Percentiles rank a stretch among this genome's conserved stretches.
Evolutionary conservation across 2,113 vertebrate genomes (phyloP).

Genomic region (Onychostoma macrolepis): DNA sequence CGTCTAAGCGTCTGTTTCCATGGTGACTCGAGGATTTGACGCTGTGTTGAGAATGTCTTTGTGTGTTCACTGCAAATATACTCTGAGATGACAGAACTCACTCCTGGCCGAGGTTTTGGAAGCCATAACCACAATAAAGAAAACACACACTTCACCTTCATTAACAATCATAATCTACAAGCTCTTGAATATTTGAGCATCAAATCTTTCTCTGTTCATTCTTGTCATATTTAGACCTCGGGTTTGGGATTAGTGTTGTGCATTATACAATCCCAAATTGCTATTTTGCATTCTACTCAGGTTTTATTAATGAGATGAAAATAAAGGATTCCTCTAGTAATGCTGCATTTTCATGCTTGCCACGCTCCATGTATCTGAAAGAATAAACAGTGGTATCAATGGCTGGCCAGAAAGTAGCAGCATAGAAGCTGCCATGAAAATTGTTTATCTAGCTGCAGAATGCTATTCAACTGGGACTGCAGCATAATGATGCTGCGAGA

Average conservation of each 20-base stretch:
- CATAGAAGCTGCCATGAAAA: conserved; percentile 75
- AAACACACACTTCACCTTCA: background rate
- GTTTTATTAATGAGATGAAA: conserved; percentile 83
- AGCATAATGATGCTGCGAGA: conserved; percentile 69
- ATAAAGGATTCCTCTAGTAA: conserved; percentile 82
- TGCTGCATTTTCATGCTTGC: conserved; percentile 76
- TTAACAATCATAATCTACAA: background rate
- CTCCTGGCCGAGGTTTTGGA: background rate
- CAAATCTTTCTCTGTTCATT: background rate
- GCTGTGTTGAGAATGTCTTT: no score
- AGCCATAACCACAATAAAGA: background rate
- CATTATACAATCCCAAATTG: conserved; percentile 49
- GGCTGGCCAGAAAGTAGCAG: conserved; percentile 74
- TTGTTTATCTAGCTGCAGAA: conserved; percentile 76
- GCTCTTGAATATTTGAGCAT: background rate
- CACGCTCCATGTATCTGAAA: conserved; percentile 75
- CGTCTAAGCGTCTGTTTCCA: no score
- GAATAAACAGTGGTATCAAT: conserved; percentile 83
- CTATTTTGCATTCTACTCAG: conserved; percentile 73
- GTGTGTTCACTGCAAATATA: no score
- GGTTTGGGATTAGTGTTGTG: conserved; percentile 6
- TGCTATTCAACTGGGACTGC: conserved; percentile 73
- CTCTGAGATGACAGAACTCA: no score
- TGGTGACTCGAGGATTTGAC: no score
- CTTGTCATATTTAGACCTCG: conserved; percentile 25